phyloP scores from a whole-genome alignment of 2,888 invertebrate species.

The Acanthococcus lagerstroemiae region DNA sequence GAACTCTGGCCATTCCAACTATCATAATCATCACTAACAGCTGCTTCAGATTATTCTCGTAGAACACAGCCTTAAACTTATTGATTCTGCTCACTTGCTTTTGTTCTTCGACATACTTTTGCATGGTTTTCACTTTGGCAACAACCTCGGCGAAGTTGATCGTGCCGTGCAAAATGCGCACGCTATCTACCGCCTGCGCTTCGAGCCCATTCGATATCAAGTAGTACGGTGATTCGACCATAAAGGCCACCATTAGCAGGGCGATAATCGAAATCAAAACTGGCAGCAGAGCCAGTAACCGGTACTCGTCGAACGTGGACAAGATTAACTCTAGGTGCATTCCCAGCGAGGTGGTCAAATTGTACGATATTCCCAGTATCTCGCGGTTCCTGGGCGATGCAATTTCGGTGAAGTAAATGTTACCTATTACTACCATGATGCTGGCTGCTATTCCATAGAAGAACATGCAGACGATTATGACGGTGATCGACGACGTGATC shows the following conservation, averaged over 20 bases:
- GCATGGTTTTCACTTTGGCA: background rate
- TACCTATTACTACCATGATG: background rate
- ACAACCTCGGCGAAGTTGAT: background rate
- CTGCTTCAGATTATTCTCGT: background rate
- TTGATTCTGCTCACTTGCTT: background rate
- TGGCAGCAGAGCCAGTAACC: background rate
- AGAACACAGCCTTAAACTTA: background rate
- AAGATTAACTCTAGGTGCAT: background rate
- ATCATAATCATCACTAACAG: background rate
- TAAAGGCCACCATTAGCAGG: background rate
- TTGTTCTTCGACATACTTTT: background rate
- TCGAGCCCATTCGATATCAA: background rate
- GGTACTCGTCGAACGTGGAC: background rate
- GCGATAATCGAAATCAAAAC: background rate
- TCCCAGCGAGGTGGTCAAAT: background rate
- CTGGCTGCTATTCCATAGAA: background rate
- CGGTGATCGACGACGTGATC: background rate
- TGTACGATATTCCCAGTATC: background rate
- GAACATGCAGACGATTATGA: background rate
- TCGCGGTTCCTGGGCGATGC: background rate
- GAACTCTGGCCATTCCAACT: background rate
- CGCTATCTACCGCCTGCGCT: background rate
- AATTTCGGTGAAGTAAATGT: background rate
- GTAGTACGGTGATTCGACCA: slow-evolving; percentile 1
- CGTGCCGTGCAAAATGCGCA: background rate